Evolutionary conservation across 2,113 vertebrate genomes (phyloP).

Genomic region (Plotosus lineatus): DNA sequence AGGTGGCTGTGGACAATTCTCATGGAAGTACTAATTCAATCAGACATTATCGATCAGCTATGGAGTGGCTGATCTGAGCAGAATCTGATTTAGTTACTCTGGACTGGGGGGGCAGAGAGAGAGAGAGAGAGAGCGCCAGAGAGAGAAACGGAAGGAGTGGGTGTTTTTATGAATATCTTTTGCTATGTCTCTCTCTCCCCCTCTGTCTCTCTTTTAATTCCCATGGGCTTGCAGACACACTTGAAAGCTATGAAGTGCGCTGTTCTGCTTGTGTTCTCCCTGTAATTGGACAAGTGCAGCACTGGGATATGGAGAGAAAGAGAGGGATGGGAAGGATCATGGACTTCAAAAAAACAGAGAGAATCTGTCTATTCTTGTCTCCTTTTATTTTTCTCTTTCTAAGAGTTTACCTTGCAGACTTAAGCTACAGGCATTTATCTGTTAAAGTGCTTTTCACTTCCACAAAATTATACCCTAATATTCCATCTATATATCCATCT

Average conservation of each 20-base stretch:
- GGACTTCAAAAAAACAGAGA: conserved; percentile 45
- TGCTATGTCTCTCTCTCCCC: conserved; percentile 67
- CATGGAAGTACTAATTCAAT: conserved; percentile 53
- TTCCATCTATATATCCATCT: not conserved
- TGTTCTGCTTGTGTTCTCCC: conserved; percentile 76
- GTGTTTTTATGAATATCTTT: conserved; percentile 69
- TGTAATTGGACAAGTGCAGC: conserved; percentile 75
- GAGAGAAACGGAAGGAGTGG: conserved; percentile 25
- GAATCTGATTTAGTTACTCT: conserved; percentile 39
- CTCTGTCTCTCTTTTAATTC: conserved; percentile 72
- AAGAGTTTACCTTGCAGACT: conserved; percentile 29
- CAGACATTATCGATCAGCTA: conserved; percentile 58
- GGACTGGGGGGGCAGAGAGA: conserved; percentile 20
- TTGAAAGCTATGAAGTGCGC: conserved; percentile 81
- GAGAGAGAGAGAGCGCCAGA: not conserved
- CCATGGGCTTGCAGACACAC: conserved; percentile 72
- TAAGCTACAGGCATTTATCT: conserved; percentile 69
- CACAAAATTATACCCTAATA: conserved; percentile 64
- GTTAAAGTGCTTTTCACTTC: conserved; percentile 63
- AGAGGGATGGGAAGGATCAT: conserved; percentile 20
- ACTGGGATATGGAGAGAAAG: conserved; percentile 36
- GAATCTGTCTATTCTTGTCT: conserved; percentile 40
- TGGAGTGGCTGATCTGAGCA: conserved; percentile 49
- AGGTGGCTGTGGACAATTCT: conserved; percentile 53
- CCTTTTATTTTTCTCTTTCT: conserved; percentile 7